A percentile compares a stretch with the other conserved stretches of the same genome.
These are phyloP conservation scores for Aphidius ervi DNA, from an alignment of 1,140 invertebrate genomes.

Conservation along the genomic window DNA sequence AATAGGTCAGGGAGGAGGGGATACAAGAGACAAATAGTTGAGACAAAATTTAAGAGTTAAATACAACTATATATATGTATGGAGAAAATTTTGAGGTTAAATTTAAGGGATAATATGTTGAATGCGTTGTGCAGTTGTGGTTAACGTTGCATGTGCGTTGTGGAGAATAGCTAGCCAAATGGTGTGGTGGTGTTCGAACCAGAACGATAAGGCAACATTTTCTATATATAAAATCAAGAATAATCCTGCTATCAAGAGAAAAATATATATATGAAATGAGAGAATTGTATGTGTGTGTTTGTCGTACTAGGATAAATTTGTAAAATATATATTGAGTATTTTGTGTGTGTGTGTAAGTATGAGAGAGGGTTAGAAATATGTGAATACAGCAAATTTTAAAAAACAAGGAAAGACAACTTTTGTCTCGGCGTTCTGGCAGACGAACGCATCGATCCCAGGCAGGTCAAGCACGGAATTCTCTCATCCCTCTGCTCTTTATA, in stretches of 20 bases:
- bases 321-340: slow-evolving; percentile 12
- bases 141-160: slow-evolving; percentile 49
- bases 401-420: slow-evolving; percentile 43
- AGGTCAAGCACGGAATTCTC: slow-evolving; percentile 51
- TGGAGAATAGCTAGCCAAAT: slow-evolving; percentile 43
- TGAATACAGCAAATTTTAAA: slow-evolving; percentile 17
- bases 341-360: slow-evolving; percentile 4
- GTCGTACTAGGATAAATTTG: slow-evolving; percentile 13
- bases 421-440: slow-evolving; percentile 53
- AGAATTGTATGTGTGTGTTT: slow-evolving; percentile 1
- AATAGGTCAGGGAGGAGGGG: slow-evolving; percentile 9
- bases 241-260: slow-evolving; percentile 13
- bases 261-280: slow-evolving; percentile 1
- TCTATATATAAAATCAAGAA: too few relatives aligned
- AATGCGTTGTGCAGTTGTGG: slow-evolving; percentile 47
- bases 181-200: slow-evolving; percentile 31
- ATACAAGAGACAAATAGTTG: slow-evolving; percentile 8
- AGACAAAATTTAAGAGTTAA: slow-evolving; percentile 14
- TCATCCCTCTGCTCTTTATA: slow-evolving; percentile 18
- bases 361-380: slow-evolving; percentile 14
- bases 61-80: slow-evolving; percentile 14
- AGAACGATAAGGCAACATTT: slow-evolving; percentile 23
- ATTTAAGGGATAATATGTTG: slow-evolving; percentile 26
- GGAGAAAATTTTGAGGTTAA: slow-evolving; percentile 20
- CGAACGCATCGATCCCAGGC: slow-evolving; percentile 55